Evolutionary conservation across 2,888 invertebrate genomes (phyloP), one percentile per base, ranked within the genome.

Genomic region (Drosophila anomalipes): DNA sequence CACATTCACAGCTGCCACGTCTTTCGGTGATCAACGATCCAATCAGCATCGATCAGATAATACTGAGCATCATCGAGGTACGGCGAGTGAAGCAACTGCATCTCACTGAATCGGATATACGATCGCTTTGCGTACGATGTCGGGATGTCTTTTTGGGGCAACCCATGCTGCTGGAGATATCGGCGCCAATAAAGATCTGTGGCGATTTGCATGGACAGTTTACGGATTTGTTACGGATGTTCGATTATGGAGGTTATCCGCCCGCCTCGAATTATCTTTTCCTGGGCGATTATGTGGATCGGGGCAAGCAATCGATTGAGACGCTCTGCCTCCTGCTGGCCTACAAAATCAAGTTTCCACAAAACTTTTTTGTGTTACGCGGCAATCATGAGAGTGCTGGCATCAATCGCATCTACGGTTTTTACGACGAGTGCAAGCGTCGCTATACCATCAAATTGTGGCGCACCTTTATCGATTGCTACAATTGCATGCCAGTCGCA

Each of bases 381-480:
- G 82, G 82, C 35, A 82, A 82, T 52, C 82, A 82, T 93, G 98
- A 98, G 93, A 98, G 98, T 93, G 98, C 98, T 77, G 97, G 97
- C 93, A 98, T 98, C 94, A 99, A 99, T 95, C 96, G 98, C 94
- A 98, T 98, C 94, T 98, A 98, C 94, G 83, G 95, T 86, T 98
- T 98, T 94, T 98, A 98, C 93, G 98, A 98, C 93, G 98, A 98
- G 94, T 98, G 98, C 96, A 96, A 97, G 94, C 94, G 96, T 91
- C 95, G 96, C 89, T 99, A 99, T 94, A 99, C 98, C 94, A 98
- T 99, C 92, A 99, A 99, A 94, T 94, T 99, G 92, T 99, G 99
- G 99, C 99, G 99, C 95, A 99, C 98, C 19, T 99, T 99, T 94
- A 99, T 99, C 91, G 99, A 99, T 94, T 99, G 99, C 94, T 99